A percentile compares a stretch with the other conserved stretches of the same genome.
Evolutionary conservation across 2,797 vertebrate species (phyloP).

Genomic region (Urophycis tenuis): DNA sequence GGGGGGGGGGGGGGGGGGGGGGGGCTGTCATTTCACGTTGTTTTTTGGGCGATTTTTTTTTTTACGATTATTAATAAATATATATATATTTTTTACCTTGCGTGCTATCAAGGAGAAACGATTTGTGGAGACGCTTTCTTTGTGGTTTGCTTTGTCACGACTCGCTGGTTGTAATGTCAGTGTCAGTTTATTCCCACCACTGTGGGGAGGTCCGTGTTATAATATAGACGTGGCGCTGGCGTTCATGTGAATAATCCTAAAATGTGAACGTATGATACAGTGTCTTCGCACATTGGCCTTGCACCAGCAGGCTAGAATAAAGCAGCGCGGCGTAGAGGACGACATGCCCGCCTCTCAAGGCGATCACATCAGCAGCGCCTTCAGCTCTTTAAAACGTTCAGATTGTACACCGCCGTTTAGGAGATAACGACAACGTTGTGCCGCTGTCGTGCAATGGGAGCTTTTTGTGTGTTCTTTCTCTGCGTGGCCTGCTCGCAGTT

Average conservation of each 20-base stretch:
- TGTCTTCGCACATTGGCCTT: slow-evolving; percentile 33
- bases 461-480: slow-evolving; percentile 57
- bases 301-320: slow-evolving; percentile 33
- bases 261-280: slow-evolving; percentile 24
- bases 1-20: no score
- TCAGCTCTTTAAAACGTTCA: neutral
- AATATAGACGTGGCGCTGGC: slow-evolving; percentile 36
- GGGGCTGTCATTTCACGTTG: slow-evolving; percentile 42
- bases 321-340: slow-evolving; percentile 32
- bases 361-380: neutral
- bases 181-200: slow-evolving; percentile 21
- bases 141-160: slow-evolving; percentile 26
- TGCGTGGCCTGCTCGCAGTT: slow-evolving; percentile 64
- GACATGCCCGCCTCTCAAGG: slow-evolving; percentile 28
- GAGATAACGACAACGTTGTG: slow-evolving; percentile 42
- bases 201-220: slow-evolving; percentile 29
- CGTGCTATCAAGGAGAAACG: slow-evolving; percentile 52
- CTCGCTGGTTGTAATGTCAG: slow-evolving; percentile 35
- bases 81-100: slow-evolving; percentile 40
- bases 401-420: slow-evolving; percentile 14
- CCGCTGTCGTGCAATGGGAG: slow-evolving; percentile 57
- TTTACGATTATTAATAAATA: slow-evolving; percentile 14
- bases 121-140: slow-evolving; percentile 36
- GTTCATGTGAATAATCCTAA: slow-evolving; percentile 17
- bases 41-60: slow-evolving; percentile 9